Base-by-base conservation (phyloP, 2,113 vertebrate species). In the Gymnobelideus leadbeateri region DNA sequence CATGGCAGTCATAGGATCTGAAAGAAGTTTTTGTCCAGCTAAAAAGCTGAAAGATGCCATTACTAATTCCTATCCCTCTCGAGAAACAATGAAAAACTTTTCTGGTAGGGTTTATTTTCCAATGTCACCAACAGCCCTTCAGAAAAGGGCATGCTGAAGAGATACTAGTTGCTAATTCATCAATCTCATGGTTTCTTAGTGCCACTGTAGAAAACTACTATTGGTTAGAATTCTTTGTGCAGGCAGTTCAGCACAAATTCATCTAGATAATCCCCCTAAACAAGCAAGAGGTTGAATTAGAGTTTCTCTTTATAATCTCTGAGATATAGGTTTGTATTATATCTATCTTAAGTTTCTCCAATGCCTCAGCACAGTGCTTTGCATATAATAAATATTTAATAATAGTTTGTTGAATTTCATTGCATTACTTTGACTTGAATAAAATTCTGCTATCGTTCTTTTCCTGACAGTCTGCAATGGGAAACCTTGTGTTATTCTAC, bases 371-470 rank as follows among this genome's bases (percentile, higher is more conserved):
- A 49, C 49, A 94, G 84, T 26, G 1, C 26, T 90, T 54, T 0
- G 23, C 2, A 90, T 23, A 90, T 3, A 43, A 47, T 31, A 91
- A 90, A 49, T 47, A 52, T 7, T 93, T 55, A 92, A 93, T 55
- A 95, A 95, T 96, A 52, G 90, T n/a, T 94, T 47, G 51, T 57
- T 49, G 26, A 90, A 43, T 84, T 84, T 84, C 16, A 43, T 84
- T 43, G 68, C n/a, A 84, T 84, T 21, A 43, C n/a, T 77, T 11
- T 77, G 14, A 77, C 3, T 84, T 84, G 68, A 84, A 84, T 84
- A n/a, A 84, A 43, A 84, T 84, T 43, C 19, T 8, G 43, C 16
- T n/a, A 68, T 28, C 8, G 2, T 43, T 84, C 68, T 84, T 84
- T 84, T 8, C 68, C 68, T 84, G n/a, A 84, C 16, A 43, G 68